Conservation (phyloP, 2,113 vertebrate species). For the Gallinago jamesoni region DNA sequence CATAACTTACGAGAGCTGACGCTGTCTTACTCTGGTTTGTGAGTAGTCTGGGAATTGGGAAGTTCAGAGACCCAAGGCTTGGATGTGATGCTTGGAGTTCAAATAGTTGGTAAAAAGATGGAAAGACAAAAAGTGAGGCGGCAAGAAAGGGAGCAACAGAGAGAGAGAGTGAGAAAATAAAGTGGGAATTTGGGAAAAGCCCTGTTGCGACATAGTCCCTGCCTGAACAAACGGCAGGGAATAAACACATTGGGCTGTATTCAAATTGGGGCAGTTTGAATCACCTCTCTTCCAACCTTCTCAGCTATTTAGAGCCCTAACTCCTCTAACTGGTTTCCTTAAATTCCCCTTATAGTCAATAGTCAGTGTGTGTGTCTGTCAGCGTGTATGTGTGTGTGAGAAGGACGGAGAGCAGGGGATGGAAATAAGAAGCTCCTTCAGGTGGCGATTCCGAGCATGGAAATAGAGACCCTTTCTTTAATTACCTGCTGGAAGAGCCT, state of each 20-base stretch:
- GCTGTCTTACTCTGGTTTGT: not conserved
- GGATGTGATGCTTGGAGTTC: not conserved
- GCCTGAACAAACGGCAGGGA: not conserved
- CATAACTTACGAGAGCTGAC: fast-evolving
- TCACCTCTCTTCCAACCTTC: not conserved
- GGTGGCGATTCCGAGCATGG: not conserved
- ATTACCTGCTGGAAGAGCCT: not conserved
- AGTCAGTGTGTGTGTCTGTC: not conserved
- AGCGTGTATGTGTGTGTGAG: not conserved
- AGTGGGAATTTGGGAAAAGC: not conserved
- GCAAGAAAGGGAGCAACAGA: not conserved
- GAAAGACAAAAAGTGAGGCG: not conserved
- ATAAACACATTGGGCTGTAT: not conserved
- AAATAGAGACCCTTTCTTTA: not conserved
- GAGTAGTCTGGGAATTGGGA: not conserved
- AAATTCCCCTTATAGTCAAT: not conserved
- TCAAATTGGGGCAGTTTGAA: not conserved
- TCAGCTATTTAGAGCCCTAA: not conserved
- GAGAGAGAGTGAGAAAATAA: not conserved
- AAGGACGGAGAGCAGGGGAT: not conserved
- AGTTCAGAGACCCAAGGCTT: not conserved
- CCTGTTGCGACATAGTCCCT: not conserved
- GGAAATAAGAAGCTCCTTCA: not conserved
- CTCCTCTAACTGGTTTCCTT: not conserved
- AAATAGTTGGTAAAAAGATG: not conserved